Evolutionary conservation across 2,113 vertebrate species (phyloP).

Genomic region (Myotis lucifugus): DNA sequence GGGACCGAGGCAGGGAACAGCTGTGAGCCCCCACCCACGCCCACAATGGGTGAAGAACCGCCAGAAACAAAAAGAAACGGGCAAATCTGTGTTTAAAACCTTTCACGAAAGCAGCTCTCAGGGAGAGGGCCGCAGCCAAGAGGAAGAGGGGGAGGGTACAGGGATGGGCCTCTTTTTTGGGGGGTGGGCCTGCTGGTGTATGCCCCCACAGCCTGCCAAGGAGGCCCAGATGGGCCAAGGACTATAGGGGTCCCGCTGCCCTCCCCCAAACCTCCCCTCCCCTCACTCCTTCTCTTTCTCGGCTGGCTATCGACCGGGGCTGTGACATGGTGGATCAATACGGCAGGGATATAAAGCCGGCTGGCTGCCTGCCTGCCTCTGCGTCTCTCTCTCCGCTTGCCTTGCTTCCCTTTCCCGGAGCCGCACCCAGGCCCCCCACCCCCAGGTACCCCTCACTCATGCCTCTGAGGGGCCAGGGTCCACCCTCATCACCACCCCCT

Average conservation of each 20-base stretch:
- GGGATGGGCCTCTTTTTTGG: not conserved
- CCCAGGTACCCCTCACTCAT: conserved; percentile 48
- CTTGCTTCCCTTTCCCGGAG: conserved; percentile 66
- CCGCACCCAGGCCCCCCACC: conserved; percentile 63
- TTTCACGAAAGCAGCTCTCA: not conserved
- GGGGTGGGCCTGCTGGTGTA: not conserved
- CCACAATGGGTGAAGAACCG: not conserved
- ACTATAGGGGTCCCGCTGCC: conserved; percentile 77
- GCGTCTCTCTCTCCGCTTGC: conserved; percentile 67
- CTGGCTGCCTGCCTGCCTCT: conserved; percentile 78
- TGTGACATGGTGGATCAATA: conserved; percentile 83
- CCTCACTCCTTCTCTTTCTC: conserved; percentile 74
- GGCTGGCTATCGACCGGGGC: conserved; percentile 80
- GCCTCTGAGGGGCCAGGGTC: conserved; percentile 48
- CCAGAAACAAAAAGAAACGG: not conserved
- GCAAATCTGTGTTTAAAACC: not conserved
- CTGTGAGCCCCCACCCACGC: not conserved
- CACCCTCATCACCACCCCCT: not conserved
- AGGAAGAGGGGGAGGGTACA: not conserved
- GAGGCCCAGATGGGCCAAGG: conserved; percentile 59
- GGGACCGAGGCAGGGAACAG: not conserved
- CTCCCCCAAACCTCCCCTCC: conserved; percentile 80
- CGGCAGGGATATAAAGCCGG: conserved; percentile 81
- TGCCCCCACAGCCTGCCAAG: conserved; percentile 31
- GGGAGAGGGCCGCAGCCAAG: not conserved